Conservation (phyloP, 2,113 vertebrate species). For the Nerophis ophidion region DNA sequence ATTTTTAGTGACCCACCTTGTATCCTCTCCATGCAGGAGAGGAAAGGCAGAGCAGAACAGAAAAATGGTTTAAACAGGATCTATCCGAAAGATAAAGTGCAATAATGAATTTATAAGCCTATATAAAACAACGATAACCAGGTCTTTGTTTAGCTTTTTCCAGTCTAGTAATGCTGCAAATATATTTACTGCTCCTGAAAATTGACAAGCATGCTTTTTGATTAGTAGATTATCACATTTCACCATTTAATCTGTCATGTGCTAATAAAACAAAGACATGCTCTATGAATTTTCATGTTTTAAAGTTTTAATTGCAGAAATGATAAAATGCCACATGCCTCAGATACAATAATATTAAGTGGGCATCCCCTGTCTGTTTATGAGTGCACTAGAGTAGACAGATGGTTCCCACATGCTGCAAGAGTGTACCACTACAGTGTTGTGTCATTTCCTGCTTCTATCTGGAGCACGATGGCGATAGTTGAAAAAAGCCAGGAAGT, state of each 20-base stretch:
- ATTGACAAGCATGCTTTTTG: constrained; percentile 38
- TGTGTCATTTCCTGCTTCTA: constrained; percentile 49
- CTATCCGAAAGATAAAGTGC: no score
- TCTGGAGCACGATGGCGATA: constrained; percentile 29
- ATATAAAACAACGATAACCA: no score
- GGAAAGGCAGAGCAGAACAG: no score
- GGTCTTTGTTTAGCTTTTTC: no score
- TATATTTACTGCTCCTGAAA: constrained; percentile 30
- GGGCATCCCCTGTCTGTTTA: constrained; percentile 25
- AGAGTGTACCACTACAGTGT: constrained; percentile 38
- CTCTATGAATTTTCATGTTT: constrained; percentile 21
- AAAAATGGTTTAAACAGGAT: no score
- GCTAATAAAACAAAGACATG: constrained; percentile 18
- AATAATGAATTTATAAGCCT: no score
- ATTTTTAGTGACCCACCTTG: no score
- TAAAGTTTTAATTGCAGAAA: constrained; percentile 12
- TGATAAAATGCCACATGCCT: constrained; percentile 14
- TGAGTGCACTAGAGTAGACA: constrained; percentile 37
- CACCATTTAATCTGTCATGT: constrained; percentile 30
- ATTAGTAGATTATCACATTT: constrained; percentile 19
- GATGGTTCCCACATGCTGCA: constrained; percentile 41
- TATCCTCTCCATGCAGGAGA: no score
- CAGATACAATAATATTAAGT: constrained; percentile 15
- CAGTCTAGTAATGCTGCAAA: constrained; percentile 1
- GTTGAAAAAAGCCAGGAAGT: constrained; percentile 13